Evolutionary conservation across 2,888 invertebrate genomes (phyloP).

Genomic region (Eupithecia centaureata): DNA sequence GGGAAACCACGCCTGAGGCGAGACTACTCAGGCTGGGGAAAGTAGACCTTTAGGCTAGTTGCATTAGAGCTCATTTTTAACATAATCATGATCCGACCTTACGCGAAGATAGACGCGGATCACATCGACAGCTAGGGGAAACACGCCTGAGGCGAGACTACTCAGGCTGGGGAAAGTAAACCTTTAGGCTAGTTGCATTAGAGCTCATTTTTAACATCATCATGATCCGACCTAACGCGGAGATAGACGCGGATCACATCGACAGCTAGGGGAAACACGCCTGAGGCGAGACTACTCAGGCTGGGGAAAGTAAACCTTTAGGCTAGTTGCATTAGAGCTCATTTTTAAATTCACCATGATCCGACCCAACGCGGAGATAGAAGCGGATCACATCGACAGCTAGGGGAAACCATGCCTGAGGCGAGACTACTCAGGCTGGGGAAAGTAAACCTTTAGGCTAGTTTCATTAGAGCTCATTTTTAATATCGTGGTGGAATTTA

Average conservation of each 20-base stretch:
- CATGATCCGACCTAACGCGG: slow-evolving; percentile 65
- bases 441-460: slow-evolving; percentile 9
- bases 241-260: slow-evolving; percentile 65
- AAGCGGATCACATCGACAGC: slow-evolving; percentile 68
- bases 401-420: slow-evolving; percentile 52
- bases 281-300: slow-evolving; percentile 28
- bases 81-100: slow-evolving; percentile 68
- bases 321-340: background rate
- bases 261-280: slow-evolving; percentile 65
- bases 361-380: slow-evolving; percentile 65
- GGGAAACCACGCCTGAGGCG: too few relatives aligned
- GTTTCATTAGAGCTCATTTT: background rate
- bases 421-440: slow-evolving; percentile 23
- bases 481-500: background rate
- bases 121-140: slow-evolving; percentile 68
- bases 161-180: slow-evolving; percentile 25
- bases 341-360: slow-evolving; percentile 64
- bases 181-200: background rate
- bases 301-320: slow-evolving; percentile 16
- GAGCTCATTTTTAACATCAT: slow-evolving; percentile 44
- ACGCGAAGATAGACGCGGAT: slow-evolving; percentile 67
- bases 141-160: slow-evolving; percentile 29
- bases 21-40: too few relatives aligned
- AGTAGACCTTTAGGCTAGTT: too few relatives aligned
- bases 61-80: too few relatives aligned